A percentile compares a stretch with the other conserved stretches of the same genome.
Evolutionary conservation across 2,888 invertebrate species (phyloP).

Genomic region (Oxystoma pomonae): DNA sequence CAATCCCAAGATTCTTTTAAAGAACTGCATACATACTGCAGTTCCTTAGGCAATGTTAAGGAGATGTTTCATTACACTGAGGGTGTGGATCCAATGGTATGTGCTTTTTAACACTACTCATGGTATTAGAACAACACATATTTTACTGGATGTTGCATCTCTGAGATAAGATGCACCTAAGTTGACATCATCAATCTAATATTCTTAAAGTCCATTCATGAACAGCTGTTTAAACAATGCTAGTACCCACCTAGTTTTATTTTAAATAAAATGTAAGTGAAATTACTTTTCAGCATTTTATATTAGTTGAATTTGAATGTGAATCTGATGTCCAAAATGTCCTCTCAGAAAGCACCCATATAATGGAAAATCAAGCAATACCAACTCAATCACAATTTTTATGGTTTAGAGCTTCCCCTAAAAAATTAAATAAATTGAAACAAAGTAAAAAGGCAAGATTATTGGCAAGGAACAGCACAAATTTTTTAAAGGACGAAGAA

Average conservation of each 20-base stretch:
- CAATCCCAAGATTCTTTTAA: constrained; percentile 64
- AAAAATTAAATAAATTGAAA: constrained; percentile 37
- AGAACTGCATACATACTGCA: constrained; percentile 68
- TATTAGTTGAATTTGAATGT: constrained; percentile 67
- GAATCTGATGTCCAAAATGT: constrained; percentile 53
- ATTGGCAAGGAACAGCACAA: constrained; percentile 49
- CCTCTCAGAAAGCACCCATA: constrained; percentile 55
- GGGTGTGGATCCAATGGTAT: constrained; percentile 43
- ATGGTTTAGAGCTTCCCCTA: constrained; percentile 57
- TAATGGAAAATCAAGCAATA: constrained; percentile 56
- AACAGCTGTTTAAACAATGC: no score
- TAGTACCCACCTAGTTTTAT: no score
- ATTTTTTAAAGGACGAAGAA: constrained; percentile 45
- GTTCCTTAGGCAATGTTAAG: constrained; percentile 59
- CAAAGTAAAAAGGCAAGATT: constrained; percentile 32
- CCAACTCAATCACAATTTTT: constrained; percentile 67
- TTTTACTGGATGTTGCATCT: not conserved
- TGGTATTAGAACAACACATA: no score
- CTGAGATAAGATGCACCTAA: not conserved
- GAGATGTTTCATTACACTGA: constrained; percentile 62
- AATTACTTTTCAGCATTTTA: constrained; percentile 66
- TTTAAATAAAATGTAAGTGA: no score
- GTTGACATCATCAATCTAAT: no score
- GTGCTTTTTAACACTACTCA: no score
- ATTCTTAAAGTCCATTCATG: no score